Percentiles rank a stretch among this genome's conserved stretches.
Evolutionary conservation across 2,113 vertebrate genomes (phyloP).

Genomic region (Gymnobelideus leadbeateri): DNA sequence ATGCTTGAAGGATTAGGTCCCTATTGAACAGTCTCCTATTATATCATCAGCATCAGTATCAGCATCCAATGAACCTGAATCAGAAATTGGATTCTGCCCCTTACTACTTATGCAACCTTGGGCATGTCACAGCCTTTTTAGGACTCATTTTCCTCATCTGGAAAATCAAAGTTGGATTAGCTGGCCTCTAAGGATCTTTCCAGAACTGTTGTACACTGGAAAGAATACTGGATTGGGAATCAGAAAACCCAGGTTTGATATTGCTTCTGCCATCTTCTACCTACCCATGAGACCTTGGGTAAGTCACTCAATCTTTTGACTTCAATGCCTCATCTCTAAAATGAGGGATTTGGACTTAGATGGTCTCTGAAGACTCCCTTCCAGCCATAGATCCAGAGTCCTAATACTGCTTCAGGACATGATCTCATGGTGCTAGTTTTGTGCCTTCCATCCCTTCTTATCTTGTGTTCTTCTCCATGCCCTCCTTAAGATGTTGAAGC

Average conservation of each 20-base stretch:
- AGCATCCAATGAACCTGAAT: not conserved
- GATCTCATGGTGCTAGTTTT: too few species aligned
- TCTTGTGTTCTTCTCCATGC: too few species aligned
- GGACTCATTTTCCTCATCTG: not conserved
- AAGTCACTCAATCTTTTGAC: too few species aligned
- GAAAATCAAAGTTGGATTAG: not conserved
- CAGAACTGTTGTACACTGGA: not conserved
- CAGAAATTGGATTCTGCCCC: not conserved
- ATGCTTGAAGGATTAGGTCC: not conserved
- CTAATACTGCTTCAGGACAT: too few species aligned
- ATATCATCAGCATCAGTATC: not conserved
- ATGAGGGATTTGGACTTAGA: too few species aligned
- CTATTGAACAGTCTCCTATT: not conserved
- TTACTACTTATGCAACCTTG: not conserved
- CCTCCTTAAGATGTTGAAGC: too few species aligned
- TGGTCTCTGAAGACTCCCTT: too few species aligned
- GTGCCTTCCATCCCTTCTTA: too few species aligned
- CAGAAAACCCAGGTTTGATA: not conserved
- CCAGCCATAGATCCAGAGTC: too few species aligned
- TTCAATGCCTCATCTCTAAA: too few species aligned
- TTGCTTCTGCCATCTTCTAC: not conserved
- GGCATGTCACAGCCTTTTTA: not conserved
- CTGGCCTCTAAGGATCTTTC: not conserved
- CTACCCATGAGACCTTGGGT: too few species aligned
- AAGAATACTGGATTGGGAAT: not conserved